A percentile compares a stretch with the other conserved stretches of the same genome.
These are phyloP conservation scores for Sebastolobus alascanus DNA, from an alignment of 2,797 vertebrate species.

Conservation along the genomic window DNA sequence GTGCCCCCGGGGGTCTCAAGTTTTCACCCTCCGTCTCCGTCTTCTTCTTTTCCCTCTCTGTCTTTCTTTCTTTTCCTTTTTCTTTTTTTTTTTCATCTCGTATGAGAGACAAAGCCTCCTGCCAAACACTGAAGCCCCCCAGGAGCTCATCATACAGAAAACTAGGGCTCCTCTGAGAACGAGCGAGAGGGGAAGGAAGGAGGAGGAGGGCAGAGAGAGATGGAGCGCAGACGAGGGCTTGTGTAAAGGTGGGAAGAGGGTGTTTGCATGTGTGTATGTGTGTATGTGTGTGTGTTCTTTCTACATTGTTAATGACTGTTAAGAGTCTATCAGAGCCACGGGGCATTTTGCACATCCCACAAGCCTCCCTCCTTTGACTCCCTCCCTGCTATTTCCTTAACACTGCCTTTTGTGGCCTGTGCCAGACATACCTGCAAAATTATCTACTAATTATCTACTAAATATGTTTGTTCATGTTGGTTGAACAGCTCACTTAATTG, in stretches of 20 bases:
- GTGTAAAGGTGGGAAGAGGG: constrained; percentile 67
- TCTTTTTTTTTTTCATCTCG: constrained; percentile 72
- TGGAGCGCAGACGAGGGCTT: constrained; percentile 60
- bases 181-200: constrained; percentile 25
- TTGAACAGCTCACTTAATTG: constrained; percentile 89
- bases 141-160: constrained; percentile 87
- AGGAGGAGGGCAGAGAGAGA: constrained; percentile 42
- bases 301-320: constrained; percentile 71
- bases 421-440: constrained; percentile 91
- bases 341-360: constrained; percentile 73
- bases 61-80: constrained; percentile 52
- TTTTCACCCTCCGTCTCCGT: constrained; percentile 78
- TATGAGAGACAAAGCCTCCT: constrained; percentile 87
- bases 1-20: constrained; percentile 83
- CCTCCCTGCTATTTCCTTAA: constrained; percentile 83
- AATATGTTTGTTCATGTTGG: constrained; percentile 91
- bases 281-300: constrained; percentile 48
- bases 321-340: constrained; percentile 71
- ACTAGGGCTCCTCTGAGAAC: constrained; percentile 75
- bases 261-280: constrained; percentile 45
- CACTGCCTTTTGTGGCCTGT: constrained; percentile 79
- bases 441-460: constrained; percentile 93
- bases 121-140: constrained; percentile 84
- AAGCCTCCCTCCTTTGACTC: constrained; percentile 72
- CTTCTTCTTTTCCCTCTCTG: constrained; percentile 69